Base-by-base conservation (phyloP, 2,797 vertebrate species). In the Myripristis jacobus region DNA sequence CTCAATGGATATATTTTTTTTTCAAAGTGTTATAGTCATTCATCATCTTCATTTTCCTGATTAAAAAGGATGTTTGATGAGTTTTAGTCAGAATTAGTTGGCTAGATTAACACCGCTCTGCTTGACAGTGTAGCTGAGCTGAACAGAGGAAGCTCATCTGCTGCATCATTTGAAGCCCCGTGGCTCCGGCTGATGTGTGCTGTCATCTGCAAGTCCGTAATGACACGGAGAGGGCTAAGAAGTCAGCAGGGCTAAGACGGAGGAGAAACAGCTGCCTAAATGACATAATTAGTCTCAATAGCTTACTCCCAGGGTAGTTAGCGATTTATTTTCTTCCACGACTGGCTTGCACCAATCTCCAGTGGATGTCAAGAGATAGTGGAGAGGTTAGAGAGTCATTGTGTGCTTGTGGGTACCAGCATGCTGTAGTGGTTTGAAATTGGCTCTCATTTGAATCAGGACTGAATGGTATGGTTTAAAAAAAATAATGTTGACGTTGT, bases 241-340 rank as follows among this genome's bases (percentile, higher is more conserved):
- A 67, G 34, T 74, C 59, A 53, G 2, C 18, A 24, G 36, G 77
- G 53, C 41, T 16, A 44, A 71, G 57, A 82, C 9, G 8, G 70
- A 76, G 59, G 66, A 73, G 41, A 60, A 74, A 71, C 65, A 62
- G 71, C 55, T 65, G 57, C 34, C 29, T 65, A 51, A 25, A 81
- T 68, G 47, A 69, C 44, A 68, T 79, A 64, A 88, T 87, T 81
- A 55, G 19, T 3, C 58, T 57, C 22, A 18, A 3, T 63, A 3
- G 29, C 43, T 57, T 63, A 29, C 55, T 80, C 62, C 22, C 19
- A 31, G 41, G 50, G 31, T n/a, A 15, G 70, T 81, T 75, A 22
- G 25, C 41, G 65, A 70, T 46, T 38, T 62, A 25, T 77, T 75
- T 80, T 52, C 5, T 27, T 70, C 57, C 56, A 66, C 52, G 25